These are phyloP conservation scores for Dendrocopos noguchii DNA, from an alignment of 2,113 vertebrate species.

Conservation along the genomic window DNA sequence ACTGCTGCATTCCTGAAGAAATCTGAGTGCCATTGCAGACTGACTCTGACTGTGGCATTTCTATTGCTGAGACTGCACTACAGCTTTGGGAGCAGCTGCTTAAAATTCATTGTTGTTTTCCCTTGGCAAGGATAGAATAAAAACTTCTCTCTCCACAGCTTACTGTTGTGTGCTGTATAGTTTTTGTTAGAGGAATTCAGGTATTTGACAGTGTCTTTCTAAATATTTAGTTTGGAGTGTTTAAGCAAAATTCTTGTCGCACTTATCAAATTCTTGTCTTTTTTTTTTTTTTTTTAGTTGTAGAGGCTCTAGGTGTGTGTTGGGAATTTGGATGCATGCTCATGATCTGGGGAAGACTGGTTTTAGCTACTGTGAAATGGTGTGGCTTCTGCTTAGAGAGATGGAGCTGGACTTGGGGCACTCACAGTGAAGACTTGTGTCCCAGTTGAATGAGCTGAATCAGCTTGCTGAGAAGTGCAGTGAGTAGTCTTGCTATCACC, in stretches of 20 bases:
- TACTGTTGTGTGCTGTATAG: neutral
- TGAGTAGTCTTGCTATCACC: neutral
- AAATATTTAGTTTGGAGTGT: neutral
- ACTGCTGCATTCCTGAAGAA: neutral
- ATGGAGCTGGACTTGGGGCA: neutral
- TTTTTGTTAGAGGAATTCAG: neutral
- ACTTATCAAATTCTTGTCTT: neutral
- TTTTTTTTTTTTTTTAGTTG: neutral
- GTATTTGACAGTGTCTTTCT: neutral
- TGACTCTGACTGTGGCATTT: neutral
- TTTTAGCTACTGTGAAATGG: neutral
- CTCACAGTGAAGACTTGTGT: neutral
- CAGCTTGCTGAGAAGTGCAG: neutral
- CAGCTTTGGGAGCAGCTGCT: neutral
- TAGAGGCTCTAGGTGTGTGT: neutral
- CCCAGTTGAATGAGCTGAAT: neutral
- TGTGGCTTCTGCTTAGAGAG: neutral
- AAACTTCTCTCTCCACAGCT: neutral
- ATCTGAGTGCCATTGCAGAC: neutral
- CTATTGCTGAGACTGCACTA: neutral
- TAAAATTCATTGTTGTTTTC: neutral
- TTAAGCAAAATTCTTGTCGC: neutral
- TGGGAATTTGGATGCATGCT: neutral
- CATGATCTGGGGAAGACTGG: neutral
- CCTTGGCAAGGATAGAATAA: neutral